Evolutionary conservation across 2,113 vertebrate species (phyloP).

Genomic region (Gambusia holbrooki): DNA sequence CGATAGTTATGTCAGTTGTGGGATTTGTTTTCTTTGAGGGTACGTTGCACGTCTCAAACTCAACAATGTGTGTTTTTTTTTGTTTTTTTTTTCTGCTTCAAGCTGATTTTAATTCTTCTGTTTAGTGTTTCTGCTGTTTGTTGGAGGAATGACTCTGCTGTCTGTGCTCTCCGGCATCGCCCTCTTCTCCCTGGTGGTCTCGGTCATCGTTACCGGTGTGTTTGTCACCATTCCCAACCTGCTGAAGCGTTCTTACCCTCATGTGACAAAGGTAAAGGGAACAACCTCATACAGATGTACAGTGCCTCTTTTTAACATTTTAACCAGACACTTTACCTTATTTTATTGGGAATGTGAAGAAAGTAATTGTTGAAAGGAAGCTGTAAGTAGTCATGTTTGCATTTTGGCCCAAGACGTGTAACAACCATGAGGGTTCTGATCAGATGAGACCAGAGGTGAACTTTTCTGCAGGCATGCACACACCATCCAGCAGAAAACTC

Average conservation of each 20-base stretch:
- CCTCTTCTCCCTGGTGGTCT: slow-evolving; percentile 78
- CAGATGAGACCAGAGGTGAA: too few relatives aligned
- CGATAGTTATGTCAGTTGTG: slow-evolving; percentile 77
- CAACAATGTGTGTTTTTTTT: too few relatives aligned
- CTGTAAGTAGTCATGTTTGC: neutral
- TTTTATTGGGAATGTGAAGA: neutral
- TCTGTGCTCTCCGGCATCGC: slow-evolving; percentile 84
- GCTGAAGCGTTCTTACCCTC: slow-evolving; percentile 71
- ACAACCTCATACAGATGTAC: neutral
- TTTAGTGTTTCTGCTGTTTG: slow-evolving; percentile 82
- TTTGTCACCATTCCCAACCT: slow-evolving; percentile 75
- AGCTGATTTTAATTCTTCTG: slow-evolving; percentile 11
- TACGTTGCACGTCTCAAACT: slow-evolving; percentile 51
- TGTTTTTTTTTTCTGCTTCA: neutral
- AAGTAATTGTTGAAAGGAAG: neutral
- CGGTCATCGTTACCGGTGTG: slow-evolving; percentile 70
- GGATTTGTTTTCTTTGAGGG: slow-evolving; percentile 88
- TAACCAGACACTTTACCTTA: neutral
- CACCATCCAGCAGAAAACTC: too few relatives aligned
- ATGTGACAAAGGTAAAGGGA: slow-evolving; percentile 63
- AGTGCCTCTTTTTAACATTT: neutral
- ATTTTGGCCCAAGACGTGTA: too few relatives aligned
- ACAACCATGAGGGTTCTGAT: too few relatives aligned
- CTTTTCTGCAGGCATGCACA: too few relatives aligned
- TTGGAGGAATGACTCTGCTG: slow-evolving; percentile 81